These are phyloP conservation scores for Eretmochelys imbricata DNA, from an alignment of 2,113 vertebrate species.

Conservation along the genomic window DNA sequence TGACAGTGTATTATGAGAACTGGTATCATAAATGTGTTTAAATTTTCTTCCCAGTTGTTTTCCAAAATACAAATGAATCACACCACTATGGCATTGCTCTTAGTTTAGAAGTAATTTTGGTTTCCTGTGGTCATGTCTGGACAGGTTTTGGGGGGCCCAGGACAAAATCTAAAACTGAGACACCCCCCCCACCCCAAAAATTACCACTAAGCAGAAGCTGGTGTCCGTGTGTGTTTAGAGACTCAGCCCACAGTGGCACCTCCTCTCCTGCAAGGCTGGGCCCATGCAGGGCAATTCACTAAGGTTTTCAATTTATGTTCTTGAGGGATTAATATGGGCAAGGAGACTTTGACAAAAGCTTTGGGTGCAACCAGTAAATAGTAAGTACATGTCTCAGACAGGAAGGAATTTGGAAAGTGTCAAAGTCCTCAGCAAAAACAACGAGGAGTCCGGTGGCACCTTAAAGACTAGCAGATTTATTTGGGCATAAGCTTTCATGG, in stretches of 20 bases:
- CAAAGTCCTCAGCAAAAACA: not conserved
- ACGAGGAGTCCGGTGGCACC: too few species aligned
- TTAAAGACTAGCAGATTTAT: too few species aligned
- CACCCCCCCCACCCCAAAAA: not conserved
- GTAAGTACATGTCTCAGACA: not conserved
- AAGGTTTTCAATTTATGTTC: not conserved
- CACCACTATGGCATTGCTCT: not conserved
- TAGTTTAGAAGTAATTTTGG: not conserved
- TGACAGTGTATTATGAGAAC: not conserved
- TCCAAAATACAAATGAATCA: conserved; percentile 33
- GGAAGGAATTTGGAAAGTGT: not conserved
- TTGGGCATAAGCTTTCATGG: too few species aligned
- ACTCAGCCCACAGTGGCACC: not conserved
- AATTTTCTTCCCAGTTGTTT: conserved; percentile 44
- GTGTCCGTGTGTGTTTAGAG: not conserved
- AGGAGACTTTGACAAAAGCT: not conserved
- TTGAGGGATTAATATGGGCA: not conserved
- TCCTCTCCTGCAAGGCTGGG: not conserved
- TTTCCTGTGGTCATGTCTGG: not conserved
- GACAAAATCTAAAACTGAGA: not conserved
- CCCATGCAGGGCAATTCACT: not conserved
- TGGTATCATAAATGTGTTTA: conserved; percentile 3
- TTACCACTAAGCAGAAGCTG: not conserved
- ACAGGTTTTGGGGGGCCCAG: not conserved
- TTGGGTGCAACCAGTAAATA: not conserved